phyloP scores from a whole-genome alignment of 1,140 invertebrate species.

The Theocolax elegans region DNA sequence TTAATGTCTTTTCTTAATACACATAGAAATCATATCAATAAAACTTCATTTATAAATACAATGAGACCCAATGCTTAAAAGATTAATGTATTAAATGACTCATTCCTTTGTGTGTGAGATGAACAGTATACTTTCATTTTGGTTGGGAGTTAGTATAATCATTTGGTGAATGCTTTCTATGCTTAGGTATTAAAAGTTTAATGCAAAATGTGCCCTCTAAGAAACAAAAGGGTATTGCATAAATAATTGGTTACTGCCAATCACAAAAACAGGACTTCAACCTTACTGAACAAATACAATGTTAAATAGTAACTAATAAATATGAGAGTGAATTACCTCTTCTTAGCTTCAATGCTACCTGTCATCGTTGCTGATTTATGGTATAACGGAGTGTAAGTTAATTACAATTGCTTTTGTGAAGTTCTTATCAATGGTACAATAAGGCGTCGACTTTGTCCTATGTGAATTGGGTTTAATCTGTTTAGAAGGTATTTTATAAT shows the following conservation, averaged over 20 bases:
- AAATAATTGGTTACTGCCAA: conserved; percentile 10
- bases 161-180: conserved; percentile 17
- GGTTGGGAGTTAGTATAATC: background rate
- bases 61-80: no score
- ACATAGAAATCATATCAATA: no score
- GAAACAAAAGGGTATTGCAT: conserved; percentile 11
- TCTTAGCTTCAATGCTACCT: conserved; percentile 57
- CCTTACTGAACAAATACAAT: conserved; percentile 12
- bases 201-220: background rate
- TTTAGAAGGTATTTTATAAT: conserved; percentile 23
- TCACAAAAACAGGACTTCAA: conserved; percentile 6
- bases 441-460: conserved; percentile 25
- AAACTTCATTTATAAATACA: no score
- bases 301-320: conserved; percentile 57
- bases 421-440: conserved; percentile 9
- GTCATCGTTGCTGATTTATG: conserved; percentile 60
- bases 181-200: conserved; percentile 14
- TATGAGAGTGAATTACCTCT: conserved; percentile 56
- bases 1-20: no score
- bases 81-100: conserved; percentile 13
- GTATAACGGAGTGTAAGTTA: conserved; percentile 64
- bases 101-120: background rate
- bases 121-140: background rate
- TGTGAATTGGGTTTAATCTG: background rate
- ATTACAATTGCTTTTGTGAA: conserved; percentile 24